Evolutionary conservation across 2,797 vertebrate species (phyloP).

Genomic region (Sitta carolinensis): DNA sequence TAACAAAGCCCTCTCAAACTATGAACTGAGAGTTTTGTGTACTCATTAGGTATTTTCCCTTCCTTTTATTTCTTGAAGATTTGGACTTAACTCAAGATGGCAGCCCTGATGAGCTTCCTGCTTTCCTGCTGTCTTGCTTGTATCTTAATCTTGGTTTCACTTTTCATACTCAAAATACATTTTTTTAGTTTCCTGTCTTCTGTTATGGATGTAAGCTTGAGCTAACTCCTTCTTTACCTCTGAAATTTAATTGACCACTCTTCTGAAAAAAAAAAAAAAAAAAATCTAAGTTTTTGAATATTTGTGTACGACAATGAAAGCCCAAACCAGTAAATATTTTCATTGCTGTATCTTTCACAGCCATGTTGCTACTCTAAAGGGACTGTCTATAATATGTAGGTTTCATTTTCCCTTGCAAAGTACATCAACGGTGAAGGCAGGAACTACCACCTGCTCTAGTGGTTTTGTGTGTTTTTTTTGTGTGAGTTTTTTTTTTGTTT

Average conservation of each 20-base stretch:
- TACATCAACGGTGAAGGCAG: background rate
- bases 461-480: background rate
- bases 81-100: background rate
- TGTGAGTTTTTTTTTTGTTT: no score
- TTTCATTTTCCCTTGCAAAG: background rate
- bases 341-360: background rate
- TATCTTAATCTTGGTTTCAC: slow-evolving; percentile 12
- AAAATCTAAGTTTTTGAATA: background rate
- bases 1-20: background rate
- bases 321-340: background rate
- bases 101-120: background rate
- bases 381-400: background rate
- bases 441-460: background rate
- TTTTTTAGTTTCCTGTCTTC: background rate
- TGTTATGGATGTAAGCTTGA: background rate
- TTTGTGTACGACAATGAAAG: background rate
- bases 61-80: background rate
- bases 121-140: background rate
- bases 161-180: background rate
- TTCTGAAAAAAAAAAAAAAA: no score
- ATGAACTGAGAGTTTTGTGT: background rate
- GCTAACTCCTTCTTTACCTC: background rate
- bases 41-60: background rate
- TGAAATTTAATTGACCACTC: background rate
- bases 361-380: background rate